Conservation (phyloP, 2,113 vertebrate genomes). For the Antigone vipio region DNA sequence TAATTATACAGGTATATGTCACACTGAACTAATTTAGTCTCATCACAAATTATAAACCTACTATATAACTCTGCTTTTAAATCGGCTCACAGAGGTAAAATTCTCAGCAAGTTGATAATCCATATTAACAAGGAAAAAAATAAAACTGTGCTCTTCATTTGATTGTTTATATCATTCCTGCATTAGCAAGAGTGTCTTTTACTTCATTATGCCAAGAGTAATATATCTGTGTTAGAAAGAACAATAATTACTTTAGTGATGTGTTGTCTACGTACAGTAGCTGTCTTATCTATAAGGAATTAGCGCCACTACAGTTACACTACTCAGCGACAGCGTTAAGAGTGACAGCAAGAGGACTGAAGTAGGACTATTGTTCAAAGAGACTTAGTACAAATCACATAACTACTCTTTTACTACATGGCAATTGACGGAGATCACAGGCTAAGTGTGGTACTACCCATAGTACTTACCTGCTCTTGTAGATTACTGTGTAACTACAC, state of each 20-base stretch:
- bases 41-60: background rate
- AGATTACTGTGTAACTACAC: slow-evolving; percentile 45
- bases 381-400: background rate
- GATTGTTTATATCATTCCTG: background rate
- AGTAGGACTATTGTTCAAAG: background rate
- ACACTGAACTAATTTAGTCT: background rate
- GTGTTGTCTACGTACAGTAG: background rate
- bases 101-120: background rate
- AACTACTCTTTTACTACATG: background rate
- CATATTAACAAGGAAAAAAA: background rate
- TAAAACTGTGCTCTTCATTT: background rate
- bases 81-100: background rate
- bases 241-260: background rate
- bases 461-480: background rate
- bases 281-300: background rate
- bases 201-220: background rate
- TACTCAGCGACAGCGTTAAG: background rate
- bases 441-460: background rate
- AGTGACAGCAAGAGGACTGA: background rate
- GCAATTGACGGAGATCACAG: background rate
- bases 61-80: background rate
- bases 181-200: background rate
- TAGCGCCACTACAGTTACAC: background rate
- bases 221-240: background rate
- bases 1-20: background rate